Conservation (phyloP, 2,113 vertebrate genomes). For the Acanthisitta chloris region DNA sequence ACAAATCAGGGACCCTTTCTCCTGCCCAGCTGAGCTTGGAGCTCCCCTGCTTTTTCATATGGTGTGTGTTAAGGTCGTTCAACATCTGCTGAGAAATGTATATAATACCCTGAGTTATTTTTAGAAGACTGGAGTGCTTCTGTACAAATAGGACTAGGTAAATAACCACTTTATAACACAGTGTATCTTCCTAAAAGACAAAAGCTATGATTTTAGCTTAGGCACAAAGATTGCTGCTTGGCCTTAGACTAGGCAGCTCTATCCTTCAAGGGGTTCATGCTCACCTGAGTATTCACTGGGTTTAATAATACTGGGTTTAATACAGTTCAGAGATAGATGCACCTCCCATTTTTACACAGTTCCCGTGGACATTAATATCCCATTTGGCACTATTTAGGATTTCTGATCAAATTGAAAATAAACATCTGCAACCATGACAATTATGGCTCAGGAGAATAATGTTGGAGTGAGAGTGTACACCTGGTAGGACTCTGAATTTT, state of each 20-base stretch:
- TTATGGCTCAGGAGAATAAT: neutral
- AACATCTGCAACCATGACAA: neutral
- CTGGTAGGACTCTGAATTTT: neutral
- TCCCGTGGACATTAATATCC: neutral
- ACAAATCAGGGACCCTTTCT: neutral
- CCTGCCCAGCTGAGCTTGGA: neutral
- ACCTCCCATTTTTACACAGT: neutral
- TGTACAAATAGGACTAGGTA: neutral
- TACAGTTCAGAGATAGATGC: neutral
- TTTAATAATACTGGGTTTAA: neutral
- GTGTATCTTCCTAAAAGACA: neutral
- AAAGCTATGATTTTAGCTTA: neutral
- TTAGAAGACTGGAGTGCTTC: neutral
- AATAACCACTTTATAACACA: neutral
- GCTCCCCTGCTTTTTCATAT: neutral
- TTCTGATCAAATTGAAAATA: neutral
- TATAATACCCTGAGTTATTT: neutral
- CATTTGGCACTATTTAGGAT: neutral
- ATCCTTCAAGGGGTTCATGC: accelerated
- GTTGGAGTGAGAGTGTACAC: neutral
- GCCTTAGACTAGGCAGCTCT: neutral
- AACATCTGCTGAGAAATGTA: neutral
- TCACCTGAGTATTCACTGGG: neutral
- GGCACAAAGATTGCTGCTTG: neutral
- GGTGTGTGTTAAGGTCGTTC: neutral